These are phyloP conservation scores for Sinosuthora webbiana DNA, from an alignment of 2,113 vertebrate species.

Conservation along the genomic window DNA sequence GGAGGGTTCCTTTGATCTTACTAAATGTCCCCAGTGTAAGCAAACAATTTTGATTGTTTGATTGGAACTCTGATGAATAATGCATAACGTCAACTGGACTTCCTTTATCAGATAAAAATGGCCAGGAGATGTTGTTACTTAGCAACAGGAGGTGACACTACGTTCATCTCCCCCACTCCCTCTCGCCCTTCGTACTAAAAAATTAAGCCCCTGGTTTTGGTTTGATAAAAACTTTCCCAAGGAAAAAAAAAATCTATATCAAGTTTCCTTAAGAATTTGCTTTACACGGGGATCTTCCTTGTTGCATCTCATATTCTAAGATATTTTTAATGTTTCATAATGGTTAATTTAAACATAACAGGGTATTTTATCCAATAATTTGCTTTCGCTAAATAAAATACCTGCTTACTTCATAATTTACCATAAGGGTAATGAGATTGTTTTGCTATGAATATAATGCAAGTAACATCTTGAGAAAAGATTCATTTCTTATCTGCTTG, in stretches of 20 bases:
- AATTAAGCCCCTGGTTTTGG: constrained; percentile 62
- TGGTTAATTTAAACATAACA: constrained; percentile 24
- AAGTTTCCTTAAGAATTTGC: constrained; percentile 11
- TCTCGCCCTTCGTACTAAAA: constrained; percentile 61
- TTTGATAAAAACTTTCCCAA: constrained; percentile 70
- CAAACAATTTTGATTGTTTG: constrained; percentile 79
- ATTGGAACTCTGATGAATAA: constrained; percentile 79
- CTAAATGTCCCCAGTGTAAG: constrained; percentile 71
- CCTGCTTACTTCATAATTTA: not conserved
- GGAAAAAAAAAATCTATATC: constrained; percentile 17
- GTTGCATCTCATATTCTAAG: not conserved
- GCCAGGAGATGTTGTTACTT: constrained; percentile 80
- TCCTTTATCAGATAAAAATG: constrained; percentile 80
- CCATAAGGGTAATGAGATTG: not conserved
- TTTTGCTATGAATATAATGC: constrained; percentile 9
- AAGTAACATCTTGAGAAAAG: constrained; percentile 22
- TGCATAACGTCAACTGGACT: constrained; percentile 76
- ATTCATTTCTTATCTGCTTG: not conserved
- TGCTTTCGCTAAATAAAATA: constrained; percentile 26
- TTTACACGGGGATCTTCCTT: not conserved
- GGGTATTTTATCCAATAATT: constrained; percentile 39
- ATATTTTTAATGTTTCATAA: not conserved
- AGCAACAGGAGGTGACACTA: constrained; percentile 82
- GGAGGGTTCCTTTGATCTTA: constrained; percentile 68
- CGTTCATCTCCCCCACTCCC: constrained; percentile 68